Evolutionary conservation across 37 sponge, comb jelly and placozoan species (phyloP), one percentile per base, ranked within the genome.

Genomic region (Theonella swinhoei): DNA sequence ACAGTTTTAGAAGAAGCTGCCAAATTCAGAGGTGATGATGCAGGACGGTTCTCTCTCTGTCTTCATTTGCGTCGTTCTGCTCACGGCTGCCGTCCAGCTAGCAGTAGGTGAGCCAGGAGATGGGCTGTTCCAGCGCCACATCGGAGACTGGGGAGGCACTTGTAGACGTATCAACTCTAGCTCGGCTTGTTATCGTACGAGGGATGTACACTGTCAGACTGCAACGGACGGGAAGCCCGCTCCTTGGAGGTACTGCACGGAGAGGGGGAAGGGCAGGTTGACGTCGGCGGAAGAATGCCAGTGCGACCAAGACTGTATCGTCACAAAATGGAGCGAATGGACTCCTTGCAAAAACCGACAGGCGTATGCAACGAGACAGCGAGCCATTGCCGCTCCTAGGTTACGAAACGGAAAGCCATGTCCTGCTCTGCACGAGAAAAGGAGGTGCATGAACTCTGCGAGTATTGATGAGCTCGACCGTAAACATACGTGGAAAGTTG

Each of bases 201-300:
- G 84, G 65, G 59, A 74, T 3, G 84, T 43, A 23, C 33, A 26
- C 9, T 83, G 84, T 36, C 65, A 67, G 42, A 39, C 75, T 3
- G 19, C 67, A 3, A 75, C 35, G 2, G 76, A 75, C 58, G 66
- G 74, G 36, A 28, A 3, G 26, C 74, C 84, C 0, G 84, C 84
- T 31, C 76, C 84, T 0, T 83, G 84, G 84, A 64, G 74, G 67
- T 75, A 75, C 76, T 83, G 84, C 76, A 66, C 43, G 2, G 84
- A 74, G 2, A 42, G 35, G 28, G 74, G 74, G 1, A 2, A 33
- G 63, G 4, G 24, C 42, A 74, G 84, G 33, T 47, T 67, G 25
- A 3, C 14, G 19, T 22, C 67, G 7, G 47, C 66, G 67, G 76
- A 83, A 41, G 23, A n/a, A 29, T 83, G 84, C 37, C 3, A 23